phyloP scores from a whole-genome alignment of 2,797 vertebrate species.

The Darevskia nairensis region DNA sequence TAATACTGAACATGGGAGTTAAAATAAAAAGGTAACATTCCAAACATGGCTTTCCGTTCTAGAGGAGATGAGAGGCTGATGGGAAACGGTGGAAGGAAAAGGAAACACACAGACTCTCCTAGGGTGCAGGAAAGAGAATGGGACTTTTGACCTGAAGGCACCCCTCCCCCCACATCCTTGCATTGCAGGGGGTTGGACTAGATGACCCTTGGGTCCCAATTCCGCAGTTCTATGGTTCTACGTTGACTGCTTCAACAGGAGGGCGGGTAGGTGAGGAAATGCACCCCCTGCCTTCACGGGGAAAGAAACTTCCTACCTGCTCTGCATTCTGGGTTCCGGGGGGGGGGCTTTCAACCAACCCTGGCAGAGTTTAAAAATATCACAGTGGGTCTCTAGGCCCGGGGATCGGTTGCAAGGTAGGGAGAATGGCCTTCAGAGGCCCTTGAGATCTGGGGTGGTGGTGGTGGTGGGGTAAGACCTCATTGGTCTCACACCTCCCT shows the following conservation, averaged over 20 bases:
- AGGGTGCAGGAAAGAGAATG: not conserved
- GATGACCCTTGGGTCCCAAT: not conserved
- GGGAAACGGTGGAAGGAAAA: not conserved
- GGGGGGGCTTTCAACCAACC: too few species aligned
- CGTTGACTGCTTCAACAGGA: too few species aligned
- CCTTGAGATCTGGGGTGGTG: too few species aligned
- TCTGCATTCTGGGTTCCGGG: not conserved
- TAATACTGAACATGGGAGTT: conserved; percentile 34
- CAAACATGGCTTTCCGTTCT: not conserved
- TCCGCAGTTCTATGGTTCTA: too few species aligned
- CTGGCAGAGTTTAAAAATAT: not conserved
- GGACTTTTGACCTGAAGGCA: not conserved
- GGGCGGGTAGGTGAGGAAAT: too few species aligned
- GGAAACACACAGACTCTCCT: not conserved
- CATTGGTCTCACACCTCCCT: not conserved
- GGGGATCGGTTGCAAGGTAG: not conserved
- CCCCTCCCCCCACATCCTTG: not conserved
- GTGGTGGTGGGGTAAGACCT: not conserved
- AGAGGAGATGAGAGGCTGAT: not conserved
- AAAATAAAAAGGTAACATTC: not conserved
- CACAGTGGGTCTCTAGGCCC: fast-evolving
- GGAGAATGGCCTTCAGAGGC: too few species aligned
- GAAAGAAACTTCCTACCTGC: not conserved
- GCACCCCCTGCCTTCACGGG: too few species aligned
- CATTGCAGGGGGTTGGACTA: not conserved